phyloP scores from a whole-genome alignment of 1,140 invertebrate genomes.

The Bactericera cockerelli region DNA sequence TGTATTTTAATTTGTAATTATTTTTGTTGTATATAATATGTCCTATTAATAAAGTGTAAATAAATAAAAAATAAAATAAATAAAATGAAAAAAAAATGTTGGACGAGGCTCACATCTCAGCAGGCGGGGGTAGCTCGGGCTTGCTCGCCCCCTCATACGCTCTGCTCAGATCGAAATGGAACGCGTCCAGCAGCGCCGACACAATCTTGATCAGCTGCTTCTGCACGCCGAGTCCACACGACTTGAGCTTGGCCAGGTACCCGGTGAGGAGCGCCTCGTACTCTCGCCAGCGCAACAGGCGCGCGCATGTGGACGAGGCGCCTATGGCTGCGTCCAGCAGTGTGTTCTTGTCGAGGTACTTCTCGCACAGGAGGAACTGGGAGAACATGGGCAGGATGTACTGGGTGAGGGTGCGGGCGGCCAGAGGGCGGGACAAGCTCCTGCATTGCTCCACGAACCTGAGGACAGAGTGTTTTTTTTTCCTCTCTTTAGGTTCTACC shows the following conservation, averaged over 20 bases:
- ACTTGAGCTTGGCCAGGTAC: constrained; percentile 57
- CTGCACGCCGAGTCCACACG: constrained; percentile 52
- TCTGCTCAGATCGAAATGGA: constrained; percentile 78
- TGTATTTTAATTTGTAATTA: too few relatives aligned
- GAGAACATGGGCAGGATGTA: constrained; percentile 73
- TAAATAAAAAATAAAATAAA: constrained; percentile 4
- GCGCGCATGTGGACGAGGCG: constrained; percentile 54
- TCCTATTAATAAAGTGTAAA: too few relatives aligned
- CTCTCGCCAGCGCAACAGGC: constrained; percentile 66
- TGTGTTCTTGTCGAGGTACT: constrained; percentile 54
- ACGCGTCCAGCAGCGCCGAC: constrained; percentile 70
- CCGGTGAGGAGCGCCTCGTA: constrained; percentile 65
- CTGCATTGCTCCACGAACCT: constrained; percentile 31
- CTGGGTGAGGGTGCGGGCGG: constrained; percentile 53
- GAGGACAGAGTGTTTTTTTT: constrained; percentile 27
- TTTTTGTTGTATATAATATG: too few relatives aligned
- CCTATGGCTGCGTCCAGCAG: constrained; percentile 67
- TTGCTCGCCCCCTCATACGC: constrained; percentile 28
- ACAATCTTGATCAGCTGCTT: constrained; percentile 68
- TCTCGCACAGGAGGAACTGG: constrained; percentile 60
- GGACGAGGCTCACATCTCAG: too few relatives aligned
- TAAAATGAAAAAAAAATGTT: too few relatives aligned
- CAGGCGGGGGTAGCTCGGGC: constrained; percentile 12
- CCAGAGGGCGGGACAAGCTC: constrained; percentile 38
- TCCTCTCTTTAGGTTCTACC: too few relatives aligned